Percentiles rank a stretch among this genome's conserved stretches.
phyloP scores from a whole-genome alignment of 2,888 invertebrate genomes.

The Chirona hameri region DNA sequence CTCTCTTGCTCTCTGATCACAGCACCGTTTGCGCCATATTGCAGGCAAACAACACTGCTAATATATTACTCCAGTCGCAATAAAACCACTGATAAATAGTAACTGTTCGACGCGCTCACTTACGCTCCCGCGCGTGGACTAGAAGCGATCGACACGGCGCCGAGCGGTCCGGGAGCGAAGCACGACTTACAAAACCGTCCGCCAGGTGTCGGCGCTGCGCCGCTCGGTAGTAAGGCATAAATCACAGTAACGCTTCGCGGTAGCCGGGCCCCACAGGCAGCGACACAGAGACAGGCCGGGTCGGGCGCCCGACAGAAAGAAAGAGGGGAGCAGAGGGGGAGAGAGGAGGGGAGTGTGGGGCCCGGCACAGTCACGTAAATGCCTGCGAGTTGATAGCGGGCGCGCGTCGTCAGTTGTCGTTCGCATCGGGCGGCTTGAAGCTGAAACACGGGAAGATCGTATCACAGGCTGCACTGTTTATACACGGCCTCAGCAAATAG shows the following conservation, averaged over 20 bases:
- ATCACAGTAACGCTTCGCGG: slow-evolving; percentile 25
- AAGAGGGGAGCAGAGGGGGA: too few species aligned
- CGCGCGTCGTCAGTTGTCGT: slow-evolving; percentile 7
- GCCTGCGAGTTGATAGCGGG: neutral
- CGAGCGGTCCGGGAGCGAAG: slow-evolving; percentile 25
- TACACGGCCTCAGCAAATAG: too few species aligned
- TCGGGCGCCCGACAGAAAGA: too few species aligned
- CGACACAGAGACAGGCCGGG: neutral
- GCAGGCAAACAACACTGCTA: slow-evolving; percentile 27
- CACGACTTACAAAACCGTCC: slow-evolving; percentile 27
- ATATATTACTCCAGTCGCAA: slow-evolving; percentile 26
- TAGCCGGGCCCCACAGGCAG: neutral
- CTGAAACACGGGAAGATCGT: neutral
- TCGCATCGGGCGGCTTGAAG: neutral
- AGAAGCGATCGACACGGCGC: slow-evolving; percentile 25
- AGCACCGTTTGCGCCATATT: slow-evolving; percentile 4
- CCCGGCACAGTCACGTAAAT: neutral
- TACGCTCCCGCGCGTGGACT: slow-evolving; percentile 9
- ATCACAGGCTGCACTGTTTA: too few species aligned
- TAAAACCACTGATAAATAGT: slow-evolving; percentile 29
- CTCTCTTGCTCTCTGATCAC: neutral
- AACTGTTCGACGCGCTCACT: slow-evolving; percentile 28
- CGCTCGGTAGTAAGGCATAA: slow-evolving; percentile 23
- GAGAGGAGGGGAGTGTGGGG: neutral
- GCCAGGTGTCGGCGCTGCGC: slow-evolving; percentile 23